Base-by-base conservation (phyloP, 1,140 invertebrate species). In the Drosophila tristis region DNA sequence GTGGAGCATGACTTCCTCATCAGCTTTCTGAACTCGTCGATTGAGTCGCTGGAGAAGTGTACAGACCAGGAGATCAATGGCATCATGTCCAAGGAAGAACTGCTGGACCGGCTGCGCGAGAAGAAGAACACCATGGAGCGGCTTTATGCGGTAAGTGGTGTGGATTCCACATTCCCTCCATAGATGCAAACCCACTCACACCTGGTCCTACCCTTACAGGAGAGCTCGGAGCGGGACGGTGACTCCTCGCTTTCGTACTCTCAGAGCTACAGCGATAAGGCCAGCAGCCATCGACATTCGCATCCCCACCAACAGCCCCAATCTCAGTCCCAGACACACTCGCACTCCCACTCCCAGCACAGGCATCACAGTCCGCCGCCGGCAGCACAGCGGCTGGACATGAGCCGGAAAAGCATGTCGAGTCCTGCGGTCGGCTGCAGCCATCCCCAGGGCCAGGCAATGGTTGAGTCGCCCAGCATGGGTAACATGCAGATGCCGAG, bases 1-100 rank as follows among this genome's bases (percentile, higher is more conserved):
- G 94, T 95, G 29, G 93, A 95, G 62, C 94, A 95, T 31, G 94
- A 95, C 70, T 95, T 95, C 79, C 93, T 95, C 80, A 93, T 96
- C 39, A 93, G 94, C 54, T 96, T 96, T 82, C 75, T 96, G 20
- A 95, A 95, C 66, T 94, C 94, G 58, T 95, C 95, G 56, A 94
- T 96, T 58, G 93, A 93, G 68, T 94, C 93, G 68, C 87, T 96
- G 55, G 94, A 93, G 31, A 90, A 90, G 60, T 92, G 86, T 16
- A 80, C 78, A 42, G 87, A 64, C 80, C 93, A 78, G 92, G 94
- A 78, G 93, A 93, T 85, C 92, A 93, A 75, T 92, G 92, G 79
- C 92, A 87, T 89, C 92, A 92, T 87, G 93, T 86, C 86, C 93
- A 82, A 93, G 94, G 89, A 95, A 93, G 95, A 96, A 64, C 82